These are phyloP conservation scores for Mechanitis messenoides DNA, from an alignment of 2,888 invertebrate genomes.

Conservation along the genomic window DNA sequence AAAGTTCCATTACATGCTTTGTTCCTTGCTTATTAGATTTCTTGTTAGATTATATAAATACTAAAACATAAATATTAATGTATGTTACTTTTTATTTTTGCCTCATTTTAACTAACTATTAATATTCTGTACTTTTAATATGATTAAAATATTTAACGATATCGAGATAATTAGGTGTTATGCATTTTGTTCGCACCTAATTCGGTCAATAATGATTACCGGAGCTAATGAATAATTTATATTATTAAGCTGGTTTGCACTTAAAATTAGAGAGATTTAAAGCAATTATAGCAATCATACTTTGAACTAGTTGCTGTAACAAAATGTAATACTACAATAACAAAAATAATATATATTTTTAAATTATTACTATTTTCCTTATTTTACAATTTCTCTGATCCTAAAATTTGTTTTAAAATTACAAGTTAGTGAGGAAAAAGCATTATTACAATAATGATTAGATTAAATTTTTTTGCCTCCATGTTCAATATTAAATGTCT, in stretches of 20 bases:
- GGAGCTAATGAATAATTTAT: neutral
- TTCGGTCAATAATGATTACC: neutral
- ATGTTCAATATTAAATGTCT: constrained; percentile 14
- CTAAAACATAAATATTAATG: too few species aligned
- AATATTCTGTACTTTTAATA: too few species aligned
- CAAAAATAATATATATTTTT: neutral
- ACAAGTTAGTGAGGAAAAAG: neutral
- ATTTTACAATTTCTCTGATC: neutral
- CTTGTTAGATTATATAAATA: too few species aligned
- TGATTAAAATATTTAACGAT: too few species aligned
- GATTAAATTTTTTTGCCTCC: constrained; percentile 13
- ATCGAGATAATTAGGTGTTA: too few species aligned
- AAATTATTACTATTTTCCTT: neutral
- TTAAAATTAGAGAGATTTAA: neutral
- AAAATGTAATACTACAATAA: neutral
- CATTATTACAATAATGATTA: constrained; percentile 23
- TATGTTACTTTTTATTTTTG: too few species aligned
- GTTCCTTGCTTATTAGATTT: too few species aligned
- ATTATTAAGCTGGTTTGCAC: neutral
- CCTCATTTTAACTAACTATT: too few species aligned
- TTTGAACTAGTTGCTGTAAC: neutral
- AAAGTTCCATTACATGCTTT: too few species aligned
- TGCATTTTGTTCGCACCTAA: neutral
- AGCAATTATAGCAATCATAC: constrained; percentile 3
- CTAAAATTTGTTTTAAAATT: neutral